phyloP scores from a whole-genome alignment of 2,888 invertebrate genomes.

The Brachylomia viminalis region DNA sequence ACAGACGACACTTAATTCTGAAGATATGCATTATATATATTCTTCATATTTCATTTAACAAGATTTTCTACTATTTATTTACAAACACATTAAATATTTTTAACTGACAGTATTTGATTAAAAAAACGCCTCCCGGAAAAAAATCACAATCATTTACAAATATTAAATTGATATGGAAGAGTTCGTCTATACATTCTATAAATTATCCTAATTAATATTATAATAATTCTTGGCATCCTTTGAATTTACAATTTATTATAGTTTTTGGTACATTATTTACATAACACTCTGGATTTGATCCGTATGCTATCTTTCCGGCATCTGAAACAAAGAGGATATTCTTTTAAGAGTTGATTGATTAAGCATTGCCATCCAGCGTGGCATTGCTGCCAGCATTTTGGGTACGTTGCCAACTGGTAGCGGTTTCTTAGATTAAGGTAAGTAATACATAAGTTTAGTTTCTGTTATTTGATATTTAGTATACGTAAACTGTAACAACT shows the following conservation, averaged over 20 bases:
- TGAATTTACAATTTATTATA: conserved; percentile 78
- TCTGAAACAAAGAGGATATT: conserved; percentile 74
- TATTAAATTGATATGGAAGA: conserved; percentile 82
- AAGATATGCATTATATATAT: conserved; percentile 36
- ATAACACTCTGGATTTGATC: conserved; percentile 60
- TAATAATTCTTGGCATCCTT: conserved; percentile 78
- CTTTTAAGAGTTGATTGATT: not conserved
- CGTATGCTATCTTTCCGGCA: conserved; percentile 86
- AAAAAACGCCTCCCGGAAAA: conserved; percentile 53
- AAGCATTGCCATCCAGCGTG: no score
- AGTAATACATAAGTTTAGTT: no score
- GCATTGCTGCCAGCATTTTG: no score
- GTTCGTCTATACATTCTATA: conserved; percentile 73
- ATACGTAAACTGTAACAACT: no score
- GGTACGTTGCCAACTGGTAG: no score
- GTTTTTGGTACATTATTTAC: conserved; percentile 74
- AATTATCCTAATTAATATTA: conserved; percentile 51
- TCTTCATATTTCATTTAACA: conserved; percentile 10
- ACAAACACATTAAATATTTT: conserved; percentile 6
- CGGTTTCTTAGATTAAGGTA: no score
- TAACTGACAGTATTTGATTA: not conserved
- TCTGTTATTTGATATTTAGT: no score
- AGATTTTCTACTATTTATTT: not conserved
- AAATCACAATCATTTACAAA: conserved; percentile 58
- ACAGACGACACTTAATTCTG: conserved; percentile 10